phyloP scores from a whole-genome alignment of 1,140 invertebrate genomes.

The Zaprionus africanus region DNA sequence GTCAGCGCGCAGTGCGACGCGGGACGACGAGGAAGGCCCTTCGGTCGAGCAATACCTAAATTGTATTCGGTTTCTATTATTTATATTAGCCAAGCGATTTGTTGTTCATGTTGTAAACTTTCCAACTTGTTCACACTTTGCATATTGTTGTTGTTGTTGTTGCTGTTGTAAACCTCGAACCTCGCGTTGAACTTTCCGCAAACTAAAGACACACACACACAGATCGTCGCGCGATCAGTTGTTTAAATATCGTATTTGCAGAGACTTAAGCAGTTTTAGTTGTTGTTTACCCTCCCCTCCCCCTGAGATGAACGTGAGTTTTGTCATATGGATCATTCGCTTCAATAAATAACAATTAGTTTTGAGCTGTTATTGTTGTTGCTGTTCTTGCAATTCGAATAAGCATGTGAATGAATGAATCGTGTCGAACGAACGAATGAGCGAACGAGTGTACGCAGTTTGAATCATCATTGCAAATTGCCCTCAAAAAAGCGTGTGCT shows the following conservation, averaged over 20 bases:
- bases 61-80: slow-evolving; percentile 4
- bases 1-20: slow-evolving; percentile 38
- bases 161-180: slow-evolving; percentile 21
- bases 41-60: background rate
- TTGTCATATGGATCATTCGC: background rate
- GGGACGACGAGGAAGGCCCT: background rate
- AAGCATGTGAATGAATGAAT: slow-evolving; percentile 69
- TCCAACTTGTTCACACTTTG: slow-evolving; percentile 56
- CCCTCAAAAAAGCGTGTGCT: slow-evolving; percentile 24
- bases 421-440: slow-evolving; percentile 21
- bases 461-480: slow-evolving; percentile 50
- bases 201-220: slow-evolving; percentile 6
- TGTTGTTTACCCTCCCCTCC: background rate
- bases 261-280: background rate
- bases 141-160: background rate
- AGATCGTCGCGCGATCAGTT: slow-evolving; percentile 9
- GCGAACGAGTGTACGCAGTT: slow-evolving; percentile 33
- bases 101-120: slow-evolving; percentile 65
- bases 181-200: slow-evolving; percentile 4
- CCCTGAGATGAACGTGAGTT: background rate
- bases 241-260: slow-evolving; percentile 17
- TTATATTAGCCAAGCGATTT: slow-evolving; percentile 58
- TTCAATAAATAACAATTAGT: slow-evolving; percentile 2
- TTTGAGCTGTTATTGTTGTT: background rate
- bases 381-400: slow-evolving; percentile 29